These are phyloP conservation scores for Pomacea canaliculata DNA, from an alignment of 2,888 invertebrate species.

Conservation along the genomic window DNA sequence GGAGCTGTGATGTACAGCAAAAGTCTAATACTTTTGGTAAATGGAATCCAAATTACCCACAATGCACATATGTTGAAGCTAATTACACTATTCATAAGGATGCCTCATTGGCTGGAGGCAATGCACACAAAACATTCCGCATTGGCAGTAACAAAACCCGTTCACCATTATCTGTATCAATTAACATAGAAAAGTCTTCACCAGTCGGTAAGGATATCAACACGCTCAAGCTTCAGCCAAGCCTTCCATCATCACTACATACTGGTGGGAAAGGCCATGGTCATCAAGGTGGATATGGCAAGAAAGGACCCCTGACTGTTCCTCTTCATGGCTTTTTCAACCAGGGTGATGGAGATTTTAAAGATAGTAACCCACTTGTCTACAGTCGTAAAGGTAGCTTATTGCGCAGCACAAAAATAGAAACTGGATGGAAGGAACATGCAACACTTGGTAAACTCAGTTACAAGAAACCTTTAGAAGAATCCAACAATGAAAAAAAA, in stretches of 20 bases:
- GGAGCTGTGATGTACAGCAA: background rate
- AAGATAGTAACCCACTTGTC: constrained; percentile 4
- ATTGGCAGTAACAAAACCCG: too few relatives aligned
- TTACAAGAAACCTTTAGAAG: constrained; percentile 44
- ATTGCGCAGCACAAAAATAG: constrained; percentile 24
- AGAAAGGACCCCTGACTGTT: background rate
- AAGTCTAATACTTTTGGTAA: constrained; percentile 31
- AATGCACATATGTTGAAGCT: constrained; percentile 38
- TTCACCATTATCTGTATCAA: too few relatives aligned
- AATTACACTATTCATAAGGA: background rate
- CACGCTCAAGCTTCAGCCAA: too few relatives aligned
- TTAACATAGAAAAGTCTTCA: too few relatives aligned
- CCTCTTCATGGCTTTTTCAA: background rate
- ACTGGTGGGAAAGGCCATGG: too few relatives aligned
- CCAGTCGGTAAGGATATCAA: too few relatives aligned
- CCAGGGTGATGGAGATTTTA: background rate
- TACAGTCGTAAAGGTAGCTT: constrained; percentile 24
- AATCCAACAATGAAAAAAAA: background rate
- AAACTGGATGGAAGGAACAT: constrained; percentile 34
- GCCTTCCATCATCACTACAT: too few relatives aligned
- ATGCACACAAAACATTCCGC: too few relatives aligned
- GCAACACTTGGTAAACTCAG: constrained; percentile 43
- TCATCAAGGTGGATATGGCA: background rate
- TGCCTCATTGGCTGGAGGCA: background rate
- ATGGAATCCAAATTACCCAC: constrained; percentile 50